Conservation (phyloP, 2,113 vertebrate genomes). For the Rhipidura dahli region DNA sequence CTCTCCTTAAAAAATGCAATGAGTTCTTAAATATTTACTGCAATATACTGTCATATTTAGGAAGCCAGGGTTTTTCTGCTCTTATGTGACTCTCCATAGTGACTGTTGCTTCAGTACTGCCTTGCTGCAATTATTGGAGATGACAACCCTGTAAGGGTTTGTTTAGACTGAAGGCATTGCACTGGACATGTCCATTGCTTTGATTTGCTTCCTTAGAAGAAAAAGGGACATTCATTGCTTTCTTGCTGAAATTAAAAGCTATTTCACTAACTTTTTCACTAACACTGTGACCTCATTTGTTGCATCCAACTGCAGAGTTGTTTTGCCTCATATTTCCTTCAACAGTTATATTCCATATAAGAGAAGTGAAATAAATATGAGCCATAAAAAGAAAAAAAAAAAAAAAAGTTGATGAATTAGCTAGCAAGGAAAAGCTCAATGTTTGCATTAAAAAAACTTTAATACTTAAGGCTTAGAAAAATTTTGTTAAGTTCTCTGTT, state of each 20-base stretch:
- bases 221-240: neutral
- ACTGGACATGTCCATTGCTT: neutral
- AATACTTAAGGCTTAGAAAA: neutral
- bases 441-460: neutral
- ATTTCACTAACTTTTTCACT: conserved; percentile 20
- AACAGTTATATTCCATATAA: neutral
- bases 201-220: neutral
- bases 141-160: neutral
- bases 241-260: neutral
- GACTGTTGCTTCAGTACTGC: neutral
- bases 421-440: neutral
- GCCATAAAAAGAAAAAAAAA: neutral
- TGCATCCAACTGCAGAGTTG: neutral
- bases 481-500: neutral
- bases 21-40: neutral
- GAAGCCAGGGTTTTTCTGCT: neutral
- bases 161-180: conserved; percentile 3
- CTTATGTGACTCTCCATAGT: neutral
- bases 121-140: neutral
- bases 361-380: neutral
- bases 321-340: neutral
- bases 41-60: neutral
- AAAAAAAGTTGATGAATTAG: neutral
- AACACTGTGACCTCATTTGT: neutral
- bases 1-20: neutral